Base-by-base conservation (phyloP, 2,888 invertebrate species). In the Microplitis deprimator region DNA sequence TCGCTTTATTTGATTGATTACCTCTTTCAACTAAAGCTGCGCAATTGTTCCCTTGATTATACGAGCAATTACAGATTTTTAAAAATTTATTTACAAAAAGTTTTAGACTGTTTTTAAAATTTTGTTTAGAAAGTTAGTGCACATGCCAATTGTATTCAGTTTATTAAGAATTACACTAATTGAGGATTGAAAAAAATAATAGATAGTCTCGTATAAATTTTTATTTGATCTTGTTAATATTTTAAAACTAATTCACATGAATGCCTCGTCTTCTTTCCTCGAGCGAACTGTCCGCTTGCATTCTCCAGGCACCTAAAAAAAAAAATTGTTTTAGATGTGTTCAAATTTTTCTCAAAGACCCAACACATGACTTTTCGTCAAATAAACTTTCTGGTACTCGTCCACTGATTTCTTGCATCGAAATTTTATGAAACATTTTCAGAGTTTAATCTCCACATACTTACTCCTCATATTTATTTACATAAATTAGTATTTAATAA, bases 121-220 rank as follows among this genome's bases (percentile, higher is more conserved):
- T 84, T 50, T 50, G 8, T 8, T 83, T 83, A 84, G 84, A 87
- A 85, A 87, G 89, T 89, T 89, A 89, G 89, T 89, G 87, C 86
- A 86, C 88, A 89, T 89, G 89, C 89, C 87, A 87, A 84, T 88
- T 85, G 86, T 83, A 80, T 78, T 75, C 62, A 68, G 77, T 77
- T 61, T 72, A 77, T 50, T 50, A 50, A 50, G 8, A 60, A 70
- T 20, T 64, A 16, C 69, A 69, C 73, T 71, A 76, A 73, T 76
- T 77, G 70, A 81, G 77, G 80, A 73, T 81, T 71, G 80, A 78
- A 80, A 77, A 74, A 69, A 74, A 62, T 73, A 77, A 73, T 73
- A n/a, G 40, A 17, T 40, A 4, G 29, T n/a, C 13, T 13, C 50
- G 50, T 50, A 50, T 50, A 50, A 6, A 29, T 50, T 50, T 50